A percentile compares a stretch with the other conserved stretches of the same genome.
Conservation (phyloP, 37 sponge, comb jelly and placozoan genomes). For the Agelas oroides region DNA sequence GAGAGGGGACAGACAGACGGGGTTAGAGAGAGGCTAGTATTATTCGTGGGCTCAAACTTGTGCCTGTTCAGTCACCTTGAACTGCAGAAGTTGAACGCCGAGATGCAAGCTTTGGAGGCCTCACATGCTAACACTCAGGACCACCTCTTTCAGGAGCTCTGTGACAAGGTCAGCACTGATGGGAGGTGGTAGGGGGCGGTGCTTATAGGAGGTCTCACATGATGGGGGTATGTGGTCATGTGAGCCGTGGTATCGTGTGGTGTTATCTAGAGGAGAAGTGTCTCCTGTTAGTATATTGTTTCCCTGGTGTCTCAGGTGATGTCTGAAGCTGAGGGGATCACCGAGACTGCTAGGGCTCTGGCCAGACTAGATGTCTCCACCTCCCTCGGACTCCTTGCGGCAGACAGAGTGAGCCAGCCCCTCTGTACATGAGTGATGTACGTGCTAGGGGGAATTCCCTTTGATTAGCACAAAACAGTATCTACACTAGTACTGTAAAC, state of each 20-base stretch:
- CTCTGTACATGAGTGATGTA: too few relatives aligned
- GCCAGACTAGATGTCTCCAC: constrained; percentile 74
- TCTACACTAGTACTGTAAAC: too few relatives aligned
- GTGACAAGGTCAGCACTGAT: constrained; percentile 46
- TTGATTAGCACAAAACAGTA: too few relatives aligned
- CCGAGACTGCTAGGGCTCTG: constrained; percentile 48
- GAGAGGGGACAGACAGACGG: too few relatives aligned
- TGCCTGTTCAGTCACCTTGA: constrained; percentile 42
- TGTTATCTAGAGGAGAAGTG: too few relatives aligned
- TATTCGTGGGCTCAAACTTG: not conserved
- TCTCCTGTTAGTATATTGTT: too few relatives aligned
- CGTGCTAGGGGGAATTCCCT: too few relatives aligned
- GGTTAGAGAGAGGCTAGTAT: too few relatives aligned
- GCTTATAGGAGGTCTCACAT: too few relatives aligned
- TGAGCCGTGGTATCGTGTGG: too few relatives aligned
- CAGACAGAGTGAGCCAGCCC: constrained; percentile 56
- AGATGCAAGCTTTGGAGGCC: constrained; percentile 42
- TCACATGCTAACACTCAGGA: constrained; percentile 22
- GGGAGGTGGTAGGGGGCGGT: too few relatives aligned
- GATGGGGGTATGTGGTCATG: too few relatives aligned
- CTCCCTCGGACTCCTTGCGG: constrained; percentile 62
- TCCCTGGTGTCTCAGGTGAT: constrained; percentile 49
- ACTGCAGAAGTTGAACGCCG: constrained; percentile 70
- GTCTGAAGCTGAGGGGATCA: constrained; percentile 42
- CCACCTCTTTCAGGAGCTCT: constrained; percentile 55